phyloP scores from a whole-genome alignment of 2,888 invertebrate species.

The Congeria kusceri region DNA sequence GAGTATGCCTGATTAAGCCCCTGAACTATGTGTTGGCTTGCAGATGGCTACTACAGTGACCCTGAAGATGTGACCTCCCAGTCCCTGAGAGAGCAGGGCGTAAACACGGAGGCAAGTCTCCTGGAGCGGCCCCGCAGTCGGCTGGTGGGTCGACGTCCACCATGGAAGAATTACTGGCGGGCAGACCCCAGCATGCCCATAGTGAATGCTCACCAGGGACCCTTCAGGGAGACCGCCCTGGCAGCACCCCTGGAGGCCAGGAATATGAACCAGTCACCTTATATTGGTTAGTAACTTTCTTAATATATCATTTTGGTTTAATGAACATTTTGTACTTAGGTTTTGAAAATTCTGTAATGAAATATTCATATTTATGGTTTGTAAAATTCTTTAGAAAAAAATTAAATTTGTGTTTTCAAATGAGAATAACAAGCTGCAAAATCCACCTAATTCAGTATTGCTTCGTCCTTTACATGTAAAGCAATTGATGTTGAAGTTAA shows the following conservation, averaged over 20 bases:
- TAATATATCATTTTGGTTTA: too few relatives aligned
- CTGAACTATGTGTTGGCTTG: too few relatives aligned
- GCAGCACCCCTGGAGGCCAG: conserved; percentile 79
- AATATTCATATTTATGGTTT: too few relatives aligned
- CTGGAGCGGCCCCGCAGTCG: conserved; percentile 57
- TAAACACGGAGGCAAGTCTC: conserved; percentile 73
- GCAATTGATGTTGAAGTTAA: too few relatives aligned
- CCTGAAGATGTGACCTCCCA: conserved; percentile 46
- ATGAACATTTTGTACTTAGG: too few relatives aligned
- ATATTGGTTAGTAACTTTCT: conserved; percentile 64
- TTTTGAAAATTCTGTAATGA: not conserved
- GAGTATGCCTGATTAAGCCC: too few relatives aligned
- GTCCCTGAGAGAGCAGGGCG: conserved; percentile 48
- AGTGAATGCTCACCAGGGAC: conserved; percentile 60
- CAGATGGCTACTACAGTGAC: conserved; percentile 61
- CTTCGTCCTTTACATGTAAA: too few relatives aligned
- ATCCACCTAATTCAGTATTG: too few relatives aligned
- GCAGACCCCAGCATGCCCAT: conserved; percentile 75
- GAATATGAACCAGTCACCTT: conserved; percentile 64
- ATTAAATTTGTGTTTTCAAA: too few relatives aligned
- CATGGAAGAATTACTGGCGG: conserved; percentile 82
- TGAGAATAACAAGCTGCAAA: too few relatives aligned
- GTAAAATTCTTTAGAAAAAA: too few relatives aligned
- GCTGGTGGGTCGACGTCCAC: conserved; percentile 64
- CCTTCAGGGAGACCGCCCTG: conserved; percentile 78